Base-by-base conservation (phyloP, 2,888 invertebrate genomes). In the Tipula helvola region DNA sequence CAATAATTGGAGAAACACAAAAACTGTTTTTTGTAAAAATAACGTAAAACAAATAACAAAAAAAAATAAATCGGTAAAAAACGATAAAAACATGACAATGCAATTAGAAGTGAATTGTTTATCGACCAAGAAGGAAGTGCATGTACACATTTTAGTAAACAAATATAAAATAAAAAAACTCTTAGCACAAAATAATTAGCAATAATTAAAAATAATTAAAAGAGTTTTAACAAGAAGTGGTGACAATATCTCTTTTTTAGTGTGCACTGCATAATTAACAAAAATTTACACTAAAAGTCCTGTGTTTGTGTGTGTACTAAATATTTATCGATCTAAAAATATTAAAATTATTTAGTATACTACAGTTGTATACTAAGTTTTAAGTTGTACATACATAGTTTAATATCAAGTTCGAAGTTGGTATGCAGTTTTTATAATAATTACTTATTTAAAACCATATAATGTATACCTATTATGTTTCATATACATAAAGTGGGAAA, bases 21-120 rank as follows among this genome's bases (percentile, higher is more conserved):
- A 18, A 71, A 18, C 16, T 16, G 4, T 16, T 57, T 57, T 57
- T 57, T 57, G 47, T 47, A 47, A 16, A 57, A 57, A 57, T 57
- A 57, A 57, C 52, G 16, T 57, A 57, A 57, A 12, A 16, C 16
- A 57, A 3, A 57, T 28, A 28, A n/a, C n/a, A 28, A 57, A 57
- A 57, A 10, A 44, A 12, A 44, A 44, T 44, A 57, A 57, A 57
- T 57, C 52, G 52, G 52, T 16, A 71, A 71, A 36, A 83, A 86
- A 41, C 71, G 42, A 86, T 28, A 84, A 84, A 84, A 85, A 85
- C 85, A 41, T 44, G 85, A 85, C 39, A 85, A 85, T 85, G 85
- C 85, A 85, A 85, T 85, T 85, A 85, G 85, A 85, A 18, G 16
- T 16, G 18, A 85, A 42, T 85, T 85, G 39, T 42, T 85, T 85